Percentiles rank a stretch among this genome's conserved stretches.
These are phyloP conservation scores for Numenius arquata DNA, from an alignment of 2,113 vertebrate genomes.

Conservation along the genomic window DNA sequence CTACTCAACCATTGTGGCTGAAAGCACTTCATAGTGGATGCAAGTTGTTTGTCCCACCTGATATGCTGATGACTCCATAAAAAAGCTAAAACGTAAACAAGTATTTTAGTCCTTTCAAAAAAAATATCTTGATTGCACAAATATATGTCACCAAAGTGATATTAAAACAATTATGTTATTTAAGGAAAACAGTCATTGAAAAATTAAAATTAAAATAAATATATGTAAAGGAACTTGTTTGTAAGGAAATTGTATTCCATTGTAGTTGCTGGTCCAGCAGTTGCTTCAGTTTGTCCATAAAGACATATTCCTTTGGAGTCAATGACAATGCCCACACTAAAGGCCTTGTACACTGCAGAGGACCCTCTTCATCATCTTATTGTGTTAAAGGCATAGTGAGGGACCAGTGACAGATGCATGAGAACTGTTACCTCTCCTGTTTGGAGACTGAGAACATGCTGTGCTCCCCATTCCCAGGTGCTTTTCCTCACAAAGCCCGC, in stretches of 20 bases:
- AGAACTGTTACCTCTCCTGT: not conserved
- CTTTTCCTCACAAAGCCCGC: not conserved
- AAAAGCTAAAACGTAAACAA: not conserved
- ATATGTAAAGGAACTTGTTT: fast-evolving
- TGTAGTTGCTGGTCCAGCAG: not conserved
- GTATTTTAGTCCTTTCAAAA: not conserved
- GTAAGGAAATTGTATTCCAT: not conserved
- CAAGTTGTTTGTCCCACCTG: not conserved
- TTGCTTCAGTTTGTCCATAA: not conserved
- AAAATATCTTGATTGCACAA: not conserved
- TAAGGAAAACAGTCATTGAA: not conserved
- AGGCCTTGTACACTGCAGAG: fast-evolving
- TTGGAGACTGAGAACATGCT: not conserved
- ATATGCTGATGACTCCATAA: not conserved
- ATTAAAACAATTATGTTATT: not conserved
- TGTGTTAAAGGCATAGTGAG: not conserved
- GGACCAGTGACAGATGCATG: fast-evolving
- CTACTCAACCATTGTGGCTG: not conserved
- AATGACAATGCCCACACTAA: not conserved
- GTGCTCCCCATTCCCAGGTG: not conserved
- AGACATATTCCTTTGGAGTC: not conserved
- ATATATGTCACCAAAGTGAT: not conserved
- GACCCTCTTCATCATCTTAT: not conserved
- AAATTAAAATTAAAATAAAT: not conserved
- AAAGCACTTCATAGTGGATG: not conserved